phyloP scores from a whole-genome alignment of 2,113 vertebrate genomes.

The Genyomyrus donnyi region DNA sequence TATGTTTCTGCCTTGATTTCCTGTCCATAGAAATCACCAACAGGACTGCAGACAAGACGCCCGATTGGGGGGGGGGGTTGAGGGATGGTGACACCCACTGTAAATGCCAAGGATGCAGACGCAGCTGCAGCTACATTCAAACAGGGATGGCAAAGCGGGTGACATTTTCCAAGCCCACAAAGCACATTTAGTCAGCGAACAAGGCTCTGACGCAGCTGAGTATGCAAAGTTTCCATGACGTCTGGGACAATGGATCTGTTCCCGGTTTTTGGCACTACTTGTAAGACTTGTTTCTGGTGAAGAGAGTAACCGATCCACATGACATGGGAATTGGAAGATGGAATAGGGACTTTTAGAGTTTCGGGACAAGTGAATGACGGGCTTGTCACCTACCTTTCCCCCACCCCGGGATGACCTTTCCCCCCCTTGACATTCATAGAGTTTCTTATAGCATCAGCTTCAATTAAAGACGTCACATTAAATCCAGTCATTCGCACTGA shows the following conservation, averaged over 20 bases:
- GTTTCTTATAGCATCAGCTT: not conserved
- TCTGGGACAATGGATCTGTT: not conserved
- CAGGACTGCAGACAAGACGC: not conserved
- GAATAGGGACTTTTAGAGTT: not conserved
- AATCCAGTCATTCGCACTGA: not conserved
- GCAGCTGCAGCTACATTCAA: not conserved
- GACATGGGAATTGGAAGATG: not conserved
- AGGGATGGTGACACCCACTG: not conserved
- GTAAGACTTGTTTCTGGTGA: not conserved
- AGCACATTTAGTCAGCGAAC: not conserved
- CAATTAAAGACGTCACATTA: not conserved
- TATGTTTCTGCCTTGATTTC: not conserved
- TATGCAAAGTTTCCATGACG: not conserved
- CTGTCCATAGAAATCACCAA: not conserved
- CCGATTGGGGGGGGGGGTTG: not conserved
- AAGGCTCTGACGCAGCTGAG: not conserved
- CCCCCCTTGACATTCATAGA: not conserved
- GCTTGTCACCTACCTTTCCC: not conserved
- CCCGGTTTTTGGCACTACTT: not conserved
- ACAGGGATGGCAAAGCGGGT: not conserved
- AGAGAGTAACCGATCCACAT: not conserved
- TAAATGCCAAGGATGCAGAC: not conserved
- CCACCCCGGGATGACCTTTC: not conserved
- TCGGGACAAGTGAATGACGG: not conserved
- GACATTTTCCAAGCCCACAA: not conserved